Evolutionary conservation across 2,113 vertebrate genomes (phyloP).

Genomic region (Trachemys scripta): DNA sequence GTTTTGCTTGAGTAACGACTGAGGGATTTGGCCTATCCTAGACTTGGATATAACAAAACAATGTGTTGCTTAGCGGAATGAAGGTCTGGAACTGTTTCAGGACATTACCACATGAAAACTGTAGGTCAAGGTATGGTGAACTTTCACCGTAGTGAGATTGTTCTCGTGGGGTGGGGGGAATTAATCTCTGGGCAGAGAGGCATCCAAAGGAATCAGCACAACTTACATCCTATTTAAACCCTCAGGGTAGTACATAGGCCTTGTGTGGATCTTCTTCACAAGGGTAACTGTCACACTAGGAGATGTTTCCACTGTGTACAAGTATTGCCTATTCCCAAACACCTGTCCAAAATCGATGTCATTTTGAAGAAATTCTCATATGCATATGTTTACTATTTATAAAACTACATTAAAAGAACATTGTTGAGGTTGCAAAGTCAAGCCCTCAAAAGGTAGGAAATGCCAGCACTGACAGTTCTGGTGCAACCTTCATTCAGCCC

Average conservation of each 20-base stretch:
- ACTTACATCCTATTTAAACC: neutral
- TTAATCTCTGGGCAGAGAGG: neutral
- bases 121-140: neutral
- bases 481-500: neutral
- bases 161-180: neutral
- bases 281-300: neutral
- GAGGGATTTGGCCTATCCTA: neutral
- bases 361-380: neutral
- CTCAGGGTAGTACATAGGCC: neutral
- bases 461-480: neutral
- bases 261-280: rapidly evolving
- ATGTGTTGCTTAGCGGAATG: neutral
- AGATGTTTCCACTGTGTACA: neutral
- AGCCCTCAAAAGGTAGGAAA: neutral
- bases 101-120: neutral
- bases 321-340: neutral
- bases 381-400: neutral
- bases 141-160: neutral
- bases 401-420: neutral
- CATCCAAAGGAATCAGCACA: neutral
- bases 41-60: neutral
- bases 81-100: neutral
- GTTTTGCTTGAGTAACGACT: neutral
- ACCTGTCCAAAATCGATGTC: neutral
- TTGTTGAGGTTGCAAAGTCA: neutral